Evolutionary conservation across 2,888 invertebrate species (phyloP).

Genomic region (Deilephila elpenor): DNA sequence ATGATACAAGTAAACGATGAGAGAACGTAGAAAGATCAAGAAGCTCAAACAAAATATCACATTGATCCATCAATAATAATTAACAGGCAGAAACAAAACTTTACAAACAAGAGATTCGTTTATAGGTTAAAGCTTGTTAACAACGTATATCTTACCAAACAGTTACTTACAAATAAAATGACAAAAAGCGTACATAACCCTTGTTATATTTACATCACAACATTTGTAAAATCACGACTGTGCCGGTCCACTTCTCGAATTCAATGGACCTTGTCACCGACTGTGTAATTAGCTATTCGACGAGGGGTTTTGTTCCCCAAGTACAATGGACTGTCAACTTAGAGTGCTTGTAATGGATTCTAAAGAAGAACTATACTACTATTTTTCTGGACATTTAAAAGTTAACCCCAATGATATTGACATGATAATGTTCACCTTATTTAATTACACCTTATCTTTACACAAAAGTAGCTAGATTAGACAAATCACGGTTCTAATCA

Average conservation of each 20-base stretch:
- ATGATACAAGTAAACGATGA: too few relatives aligned
- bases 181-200: background rate
- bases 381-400: background rate
- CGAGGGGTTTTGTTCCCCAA: slow-evolving; percentile 4
- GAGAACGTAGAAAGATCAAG: too few relatives aligned
- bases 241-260: slow-evolving; percentile 21
- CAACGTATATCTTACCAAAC: background rate
- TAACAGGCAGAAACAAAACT: too few relatives aligned
- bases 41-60: too few relatives aligned
- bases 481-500: slow-evolving; percentile 10
- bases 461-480: background rate
- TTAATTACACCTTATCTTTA: background rate
- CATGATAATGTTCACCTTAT: background rate
- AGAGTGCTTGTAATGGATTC: slow-evolving; percentile 20
- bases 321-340: slow-evolving; percentile 10
- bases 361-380: slow-evolving; percentile 6
- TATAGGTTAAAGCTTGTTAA: too few relatives aligned
- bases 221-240: slow-evolving; percentile 7
- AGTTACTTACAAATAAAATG: background rate
- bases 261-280: slow-evolving; percentile 8
- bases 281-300: slow-evolving; percentile 15
- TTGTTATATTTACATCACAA: slow-evolving; percentile 10
- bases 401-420: background rate
- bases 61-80: too few relatives aligned
- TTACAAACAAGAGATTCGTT: too few relatives aligned